Evolutionary conservation across 2,797 vertebrate species (phyloP).

Genomic region (Lepilemur septentrionalis): DNA sequence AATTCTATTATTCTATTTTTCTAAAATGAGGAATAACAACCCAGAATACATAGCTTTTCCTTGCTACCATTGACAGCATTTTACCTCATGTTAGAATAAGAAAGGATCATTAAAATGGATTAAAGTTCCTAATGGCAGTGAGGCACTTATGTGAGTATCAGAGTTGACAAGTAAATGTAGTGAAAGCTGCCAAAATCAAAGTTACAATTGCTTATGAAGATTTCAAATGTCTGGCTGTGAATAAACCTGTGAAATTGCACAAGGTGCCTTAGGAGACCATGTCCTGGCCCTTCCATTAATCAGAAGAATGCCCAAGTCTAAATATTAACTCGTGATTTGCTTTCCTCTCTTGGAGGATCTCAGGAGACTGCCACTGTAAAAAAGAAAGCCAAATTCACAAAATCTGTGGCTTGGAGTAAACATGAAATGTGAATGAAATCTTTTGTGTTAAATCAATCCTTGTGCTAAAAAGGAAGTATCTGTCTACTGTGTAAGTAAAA

Average conservation of each 20-base stretch:
- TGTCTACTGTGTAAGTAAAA: neutral
- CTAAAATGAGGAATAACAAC: neutral
- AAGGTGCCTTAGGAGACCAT: conserved; percentile 52
- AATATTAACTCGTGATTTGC: conserved; percentile 80
- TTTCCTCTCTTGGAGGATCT: conserved; percentile 37
- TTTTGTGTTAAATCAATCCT: conserved; percentile 66
- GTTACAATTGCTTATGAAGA: conserved; percentile 61
- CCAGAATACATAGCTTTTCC: conserved; percentile 27
- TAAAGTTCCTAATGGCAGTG: conserved; percentile 58
- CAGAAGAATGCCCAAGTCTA: conserved; percentile 65
- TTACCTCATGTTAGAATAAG: conserved; percentile 42
- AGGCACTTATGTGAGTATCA: conserved; percentile 47
- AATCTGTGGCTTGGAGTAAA: conserved; percentile 57
- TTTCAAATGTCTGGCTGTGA: conserved; percentile 43
- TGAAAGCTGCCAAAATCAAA: conserved; percentile 49
- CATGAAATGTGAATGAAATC: conserved; percentile 1
- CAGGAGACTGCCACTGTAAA: conserved; percentile 67
- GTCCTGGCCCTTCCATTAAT: conserved; percentile 75
- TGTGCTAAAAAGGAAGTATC: conserved; percentile 37
- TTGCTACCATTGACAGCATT: neutral
- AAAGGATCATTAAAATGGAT: conserved; percentile 59
- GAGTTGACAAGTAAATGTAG: conserved; percentile 52
- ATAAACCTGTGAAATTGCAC: conserved; percentile 52
- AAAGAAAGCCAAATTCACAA: conserved; percentile 61
- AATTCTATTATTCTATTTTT: conserved; percentile 45